These are phyloP conservation scores for Synergus gifuensis DNA, from an alignment of 2,888 invertebrate genomes.

Conservation along the genomic window DNA sequence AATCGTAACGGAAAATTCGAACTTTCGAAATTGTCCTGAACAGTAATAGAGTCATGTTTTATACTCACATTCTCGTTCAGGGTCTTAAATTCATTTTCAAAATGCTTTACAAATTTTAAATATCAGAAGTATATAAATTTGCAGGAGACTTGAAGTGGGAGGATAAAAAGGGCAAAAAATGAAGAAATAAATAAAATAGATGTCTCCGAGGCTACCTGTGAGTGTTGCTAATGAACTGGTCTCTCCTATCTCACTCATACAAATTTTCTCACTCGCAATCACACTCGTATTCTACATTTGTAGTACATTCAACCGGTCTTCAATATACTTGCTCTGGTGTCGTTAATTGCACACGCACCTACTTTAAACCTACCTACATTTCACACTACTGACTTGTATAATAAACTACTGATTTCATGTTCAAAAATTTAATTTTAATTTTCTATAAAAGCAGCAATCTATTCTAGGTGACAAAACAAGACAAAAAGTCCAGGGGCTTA, in stretches of 20 bases:
- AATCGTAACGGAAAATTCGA: constrained; percentile 42
- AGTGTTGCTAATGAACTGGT: constrained; percentile 77
- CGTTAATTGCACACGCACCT: constrained; percentile 73
- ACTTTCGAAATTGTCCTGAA: neutral
- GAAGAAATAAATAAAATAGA: constrained; percentile 74
- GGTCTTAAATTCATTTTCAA: neutral
- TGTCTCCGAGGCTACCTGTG: constrained; percentile 69
- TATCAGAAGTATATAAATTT: neutral
- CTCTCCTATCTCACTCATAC: constrained; percentile 64
- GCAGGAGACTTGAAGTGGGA: constrained; percentile 30
- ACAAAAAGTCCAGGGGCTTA: accelerated
- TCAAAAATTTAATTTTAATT: neutral
- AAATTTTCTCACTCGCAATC: constrained; percentile 52
- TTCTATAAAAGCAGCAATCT: neutral
- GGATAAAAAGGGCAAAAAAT: constrained; percentile 57
- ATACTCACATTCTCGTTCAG: neutral
- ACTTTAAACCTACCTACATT: constrained; percentile 52
- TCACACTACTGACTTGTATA: neutral
- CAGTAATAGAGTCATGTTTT: neutral
- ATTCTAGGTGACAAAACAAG: neutral
- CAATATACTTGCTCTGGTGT: constrained; percentile 70
- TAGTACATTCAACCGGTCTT: constrained; percentile 70
- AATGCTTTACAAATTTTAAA: neutral
- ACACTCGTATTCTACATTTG: constrained; percentile 51
- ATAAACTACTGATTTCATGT: neutral